These are phyloP conservation scores for Danaus melanippus DNA, from an alignment of 1,140 invertebrate genomes.

Conservation along the genomic window DNA sequence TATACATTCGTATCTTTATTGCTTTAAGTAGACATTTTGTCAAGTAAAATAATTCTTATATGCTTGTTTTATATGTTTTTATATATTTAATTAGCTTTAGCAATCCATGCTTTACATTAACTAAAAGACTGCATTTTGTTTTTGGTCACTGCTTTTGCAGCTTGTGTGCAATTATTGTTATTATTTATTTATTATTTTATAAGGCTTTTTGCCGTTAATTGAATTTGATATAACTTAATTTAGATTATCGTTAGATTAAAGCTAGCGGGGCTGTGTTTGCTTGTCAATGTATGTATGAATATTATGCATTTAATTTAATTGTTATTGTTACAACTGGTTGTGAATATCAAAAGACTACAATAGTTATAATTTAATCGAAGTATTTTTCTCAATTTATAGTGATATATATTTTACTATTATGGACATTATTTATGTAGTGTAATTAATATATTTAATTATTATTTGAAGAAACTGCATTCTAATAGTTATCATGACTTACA, in stretches of 20 bases:
- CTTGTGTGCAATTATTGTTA: slow-evolving; percentile 14
- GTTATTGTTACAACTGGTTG: slow-evolving; percentile 11
- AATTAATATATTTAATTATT: too few relatives aligned
- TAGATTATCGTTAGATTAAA: too few relatives aligned
- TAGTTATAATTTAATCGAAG: too few relatives aligned
- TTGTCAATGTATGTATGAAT: background rate
- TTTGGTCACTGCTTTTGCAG: slow-evolving; percentile 9
- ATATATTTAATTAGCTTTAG: slow-evolving; percentile 8
- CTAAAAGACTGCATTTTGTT: slow-evolving; percentile 15
- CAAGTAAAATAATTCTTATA: background rate
- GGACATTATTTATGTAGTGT: slow-evolving; percentile 4
- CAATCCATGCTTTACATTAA: slow-evolving; percentile 15
- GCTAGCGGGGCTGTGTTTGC: background rate
- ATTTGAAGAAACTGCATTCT: too few relatives aligned
- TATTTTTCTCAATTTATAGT: slow-evolving; percentile 6
- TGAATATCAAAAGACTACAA: slow-evolving; percentile 11
- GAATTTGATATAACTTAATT: too few relatives aligned
- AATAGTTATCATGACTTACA: too few relatives aligned
- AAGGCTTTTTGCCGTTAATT: slow-evolving; percentile 7
- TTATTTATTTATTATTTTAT: slow-evolving; percentile 6
- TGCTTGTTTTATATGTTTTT: slow-evolving; percentile 3
- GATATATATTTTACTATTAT: slow-evolving; percentile 8
- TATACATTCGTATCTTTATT: slow-evolving; percentile 4
- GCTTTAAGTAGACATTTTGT: slow-evolving; percentile 2
- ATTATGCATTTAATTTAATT: slow-evolving; percentile 1